A percentile compares a stretch with the other conserved stretches of the same genome.
Conservation (phyloP, 1,140 invertebrate genomes). For the Bombus fervidus region DNA sequence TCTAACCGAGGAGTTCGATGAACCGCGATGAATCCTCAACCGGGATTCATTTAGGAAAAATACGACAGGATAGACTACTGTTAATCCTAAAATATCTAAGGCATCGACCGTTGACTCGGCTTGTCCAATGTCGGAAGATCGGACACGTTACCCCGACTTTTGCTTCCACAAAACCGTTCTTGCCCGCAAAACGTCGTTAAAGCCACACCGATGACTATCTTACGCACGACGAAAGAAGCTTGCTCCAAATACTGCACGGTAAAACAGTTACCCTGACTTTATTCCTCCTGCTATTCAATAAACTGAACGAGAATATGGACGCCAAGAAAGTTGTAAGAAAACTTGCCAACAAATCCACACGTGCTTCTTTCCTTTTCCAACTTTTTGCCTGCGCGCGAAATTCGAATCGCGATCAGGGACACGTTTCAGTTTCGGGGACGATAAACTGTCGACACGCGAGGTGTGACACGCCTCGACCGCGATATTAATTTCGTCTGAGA, state of each 20-base stretch:
- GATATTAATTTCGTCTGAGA: conserved; percentile 25
- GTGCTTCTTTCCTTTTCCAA: background rate
- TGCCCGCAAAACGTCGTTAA: background rate
- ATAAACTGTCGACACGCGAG: background rate
- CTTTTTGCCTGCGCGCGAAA: background rate
- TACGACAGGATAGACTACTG: conserved; percentile 39
- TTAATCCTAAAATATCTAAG: conserved; percentile 44
- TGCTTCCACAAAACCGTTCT: background rate
- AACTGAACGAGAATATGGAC: conserved; percentile 5
- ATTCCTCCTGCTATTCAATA: conserved; percentile 2
- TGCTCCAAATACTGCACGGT: background rate
- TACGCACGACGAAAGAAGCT: background rate
- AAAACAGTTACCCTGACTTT: background rate
- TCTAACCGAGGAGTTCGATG: conserved; percentile 33
- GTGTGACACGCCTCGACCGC: background rate
- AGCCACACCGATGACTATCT: background rate
- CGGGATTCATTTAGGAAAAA: conserved; percentile 29
- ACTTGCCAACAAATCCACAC: background rate
- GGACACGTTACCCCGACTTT: background rate
- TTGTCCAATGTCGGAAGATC: background rate
- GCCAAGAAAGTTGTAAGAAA: background rate
- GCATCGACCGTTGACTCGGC: conserved; percentile 18
- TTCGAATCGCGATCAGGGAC: background rate
- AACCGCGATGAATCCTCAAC: conserved; percentile 34
- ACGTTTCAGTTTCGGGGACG: background rate